Evolutionary conservation across 2,113 vertebrate species (phyloP).

Genomic region (Tragelaphus buxtoni): DNA sequence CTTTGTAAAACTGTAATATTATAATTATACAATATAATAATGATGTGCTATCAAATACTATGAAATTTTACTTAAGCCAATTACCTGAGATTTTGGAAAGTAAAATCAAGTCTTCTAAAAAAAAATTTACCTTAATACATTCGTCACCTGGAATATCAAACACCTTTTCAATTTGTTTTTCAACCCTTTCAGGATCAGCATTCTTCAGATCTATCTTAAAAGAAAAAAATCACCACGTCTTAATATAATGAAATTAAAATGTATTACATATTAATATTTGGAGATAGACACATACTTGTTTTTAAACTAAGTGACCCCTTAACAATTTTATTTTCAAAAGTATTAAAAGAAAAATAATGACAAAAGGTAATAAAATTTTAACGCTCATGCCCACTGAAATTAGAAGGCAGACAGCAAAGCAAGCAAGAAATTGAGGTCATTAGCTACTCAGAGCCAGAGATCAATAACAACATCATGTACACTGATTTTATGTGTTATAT

Average conservation of each 20-base stretch:
- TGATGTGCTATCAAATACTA: background rate
- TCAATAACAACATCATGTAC: background rate
- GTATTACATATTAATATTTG: background rate
- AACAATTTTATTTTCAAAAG: background rate
- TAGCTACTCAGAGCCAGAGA: background rate
- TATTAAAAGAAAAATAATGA: constrained; percentile 8
- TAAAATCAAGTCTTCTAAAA: background rate
- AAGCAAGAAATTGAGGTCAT: background rate
- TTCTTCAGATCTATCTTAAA: constrained; percentile 97
- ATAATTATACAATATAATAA: background rate
- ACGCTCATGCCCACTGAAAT: background rate
- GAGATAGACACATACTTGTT: background rate
- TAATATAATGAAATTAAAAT: constrained; percentile 16
- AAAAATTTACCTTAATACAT: constrained; percentile 88
- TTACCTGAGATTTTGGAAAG: background rate
- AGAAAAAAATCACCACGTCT: constrained; percentile 6
- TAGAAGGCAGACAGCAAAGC: background rate
- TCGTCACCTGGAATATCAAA: constrained; percentile 94
- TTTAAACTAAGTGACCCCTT: background rate
- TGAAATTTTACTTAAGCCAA: background rate
- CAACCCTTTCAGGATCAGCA: constrained; percentile 92
- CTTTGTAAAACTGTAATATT: background rate
- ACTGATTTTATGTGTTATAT: background rate
- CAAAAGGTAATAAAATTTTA: background rate
- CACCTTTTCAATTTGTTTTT: constrained; percentile 93